Evolutionary conservation across 2,113 vertebrate genomes (phyloP), one percentile per base, ranked within the genome.

Genomic region (Sylvietta virens): DNA sequence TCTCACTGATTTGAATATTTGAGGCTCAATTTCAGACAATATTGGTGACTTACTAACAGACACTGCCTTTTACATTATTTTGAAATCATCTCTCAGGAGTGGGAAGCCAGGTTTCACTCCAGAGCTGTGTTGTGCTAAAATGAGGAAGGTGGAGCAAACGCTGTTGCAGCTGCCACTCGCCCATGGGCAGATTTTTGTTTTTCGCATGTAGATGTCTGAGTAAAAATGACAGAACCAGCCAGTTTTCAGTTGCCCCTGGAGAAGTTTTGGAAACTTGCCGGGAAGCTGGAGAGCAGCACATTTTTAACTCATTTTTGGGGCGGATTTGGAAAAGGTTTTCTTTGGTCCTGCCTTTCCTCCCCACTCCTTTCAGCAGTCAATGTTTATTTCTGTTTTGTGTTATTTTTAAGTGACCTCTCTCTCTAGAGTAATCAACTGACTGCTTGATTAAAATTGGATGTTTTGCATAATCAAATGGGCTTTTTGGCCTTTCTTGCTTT

Each of bases 401-500:
- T 77, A 51, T 83, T 90, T 92, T 91, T 51, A 35, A 67, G 39
- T 95, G 87, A 90, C 84, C 81, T 48, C 73, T 87, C 20, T 21
- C 56, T 57, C 58, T 44, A 13, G 45, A 40, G 37, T 56, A 94
- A 86, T 94, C 60, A 66, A 20, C 42, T 40, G 47, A n/a, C 72
- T 79, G 37, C 57, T 69, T 87, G 61, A 78, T 82, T 82, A 69
- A 85, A 95, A 76, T 37, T 4, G 24, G n/a, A 17, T 2, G 4
- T 58, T 90, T 79, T 67, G 28, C 27, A 42, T 95, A 80, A 88
- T 76, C 39, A 76, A 16, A 87, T 67, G 66, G 66, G 24, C 4
- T 44, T 67, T 77, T 78, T 60, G 48, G 33, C 15, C 37, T 79
- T 81, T 76, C 35, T 62, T 53, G 8, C 54, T 74, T 58, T 51